phyloP scores from a whole-genome alignment of 2,113 vertebrate species.

The Pantherophis guttatus region DNA sequence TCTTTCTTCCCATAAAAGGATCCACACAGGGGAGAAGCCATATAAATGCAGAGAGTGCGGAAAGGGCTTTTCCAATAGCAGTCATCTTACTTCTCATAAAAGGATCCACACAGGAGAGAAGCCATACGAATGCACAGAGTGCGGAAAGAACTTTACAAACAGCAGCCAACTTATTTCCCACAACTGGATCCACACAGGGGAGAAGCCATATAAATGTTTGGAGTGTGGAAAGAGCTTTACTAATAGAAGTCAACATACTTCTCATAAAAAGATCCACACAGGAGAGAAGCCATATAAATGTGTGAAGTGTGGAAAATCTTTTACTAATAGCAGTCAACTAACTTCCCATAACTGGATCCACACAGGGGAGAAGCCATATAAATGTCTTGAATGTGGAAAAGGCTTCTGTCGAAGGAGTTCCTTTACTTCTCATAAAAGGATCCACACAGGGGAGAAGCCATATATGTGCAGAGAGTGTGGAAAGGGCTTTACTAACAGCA shows the following conservation, averaged over 20 bases:
- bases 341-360: neutral
- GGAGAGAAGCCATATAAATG: neutral
- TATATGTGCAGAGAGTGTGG: neutral
- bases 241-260: neutral
- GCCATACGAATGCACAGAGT: neutral
- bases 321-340: neutral
- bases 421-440: neutral
- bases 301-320: neutral
- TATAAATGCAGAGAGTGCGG: neutral
- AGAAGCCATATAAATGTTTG: neutral
- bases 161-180: neutral
- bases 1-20: neutral
- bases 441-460: neutral
- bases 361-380: neutral
- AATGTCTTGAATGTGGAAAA: neutral
- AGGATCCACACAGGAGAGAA: neutral
- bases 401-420: neutral
- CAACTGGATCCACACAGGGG: neutral
- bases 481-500: neutral
- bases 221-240: neutral
- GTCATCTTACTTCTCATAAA: neutral
- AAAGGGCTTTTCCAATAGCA: neutral
- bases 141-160: neutral
- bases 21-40: neutral
- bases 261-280: neutral